Base-by-base conservation (phyloP, 2,797 vertebrate species). In the Galago senegalensis region DNA sequence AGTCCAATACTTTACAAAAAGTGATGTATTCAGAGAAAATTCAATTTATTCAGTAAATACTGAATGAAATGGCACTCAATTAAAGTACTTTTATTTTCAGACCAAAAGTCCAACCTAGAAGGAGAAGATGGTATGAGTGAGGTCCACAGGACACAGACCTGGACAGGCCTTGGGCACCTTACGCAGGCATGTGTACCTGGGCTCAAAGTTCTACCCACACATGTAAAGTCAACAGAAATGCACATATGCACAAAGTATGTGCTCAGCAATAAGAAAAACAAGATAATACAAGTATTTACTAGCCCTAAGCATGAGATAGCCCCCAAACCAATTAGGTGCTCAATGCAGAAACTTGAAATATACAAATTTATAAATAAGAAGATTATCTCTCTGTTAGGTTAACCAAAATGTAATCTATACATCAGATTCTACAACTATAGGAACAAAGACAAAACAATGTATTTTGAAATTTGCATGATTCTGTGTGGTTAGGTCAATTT, bases 381-480 rank as follows among this genome's bases (percentile, higher is more conserved):
- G 43, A 61, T 63, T 11, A 20, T 61, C 31, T 77, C 31, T 9
- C 12, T 25, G n/a, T 80, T 85, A 13, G 21, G 18, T 34, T 5
- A 31, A 40, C 9, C 7, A 86, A 49, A 14, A 56, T 8, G 53
- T 84, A 23, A 20, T 34, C 12, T 7, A 1, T 27, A 17, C 29
- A 25, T 84, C n/a, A 31, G 17, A 34, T 83, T 77, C 53, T 77
- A 12, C 2, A 37, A 23, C 3, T 43, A 0, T 75, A 37, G 5
- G 10, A 37, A 21, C 3, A 13, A 25, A 14, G 31, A 2, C 5
- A 69, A 2, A 9, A 12, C 5, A 43, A 21, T 1, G 2, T 31
- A 84, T 34, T 77, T 67, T 77, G 37, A 43, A 46, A 27, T 60
- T 34, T 69, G 4, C 9, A n/a, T 25, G 7, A 21, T 58, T 43